phyloP scores from a whole-genome alignment of 2,113 vertebrate genomes.

The Anarrhichthys ocellatus region DNA sequence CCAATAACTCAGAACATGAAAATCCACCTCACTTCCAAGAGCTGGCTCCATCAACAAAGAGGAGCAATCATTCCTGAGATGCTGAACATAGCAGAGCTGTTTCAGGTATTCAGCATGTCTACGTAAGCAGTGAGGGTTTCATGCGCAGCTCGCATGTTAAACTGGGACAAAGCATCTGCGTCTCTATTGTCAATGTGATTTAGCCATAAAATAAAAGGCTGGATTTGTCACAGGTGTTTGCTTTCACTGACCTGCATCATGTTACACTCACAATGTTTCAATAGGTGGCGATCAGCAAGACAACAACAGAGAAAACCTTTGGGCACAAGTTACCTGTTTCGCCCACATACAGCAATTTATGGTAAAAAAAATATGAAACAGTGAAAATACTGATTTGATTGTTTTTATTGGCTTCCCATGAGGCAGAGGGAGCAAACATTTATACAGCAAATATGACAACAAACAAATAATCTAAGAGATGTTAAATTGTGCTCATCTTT shows the following conservation, averaged over 20 bases:
- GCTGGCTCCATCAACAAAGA: background rate
- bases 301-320: background rate
- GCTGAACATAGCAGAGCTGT: slow-evolving; percentile 21
- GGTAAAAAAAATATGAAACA: background rate
- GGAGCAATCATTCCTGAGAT: slow-evolving; percentile 5
- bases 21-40: background rate
- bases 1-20: background rate
- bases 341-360: background rate
- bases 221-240: slow-evolving; percentile 3
- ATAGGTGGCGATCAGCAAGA: background rate
- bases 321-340: background rate
- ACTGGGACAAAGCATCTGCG: background rate
- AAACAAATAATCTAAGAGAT: slow-evolving; percentile 1
- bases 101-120: background rate
- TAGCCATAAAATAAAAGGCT: slow-evolving; percentile 23
- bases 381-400: background rate
- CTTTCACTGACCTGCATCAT: background rate
- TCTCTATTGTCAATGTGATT: slow-evolving; percentile 1
- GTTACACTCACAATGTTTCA: background rate
- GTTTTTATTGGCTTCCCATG: background rate
- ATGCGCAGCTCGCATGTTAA: background rate
- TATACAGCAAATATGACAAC: background rate
- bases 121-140: background rate
- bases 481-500: background rate
- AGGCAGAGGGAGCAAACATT: slow-evolving; percentile 5